A percentile compares a stretch with the other conserved stretches of the same genome.
phyloP scores from a whole-genome alignment of 2,113 vertebrate species.

The Arvicanthis niloticus region DNA sequence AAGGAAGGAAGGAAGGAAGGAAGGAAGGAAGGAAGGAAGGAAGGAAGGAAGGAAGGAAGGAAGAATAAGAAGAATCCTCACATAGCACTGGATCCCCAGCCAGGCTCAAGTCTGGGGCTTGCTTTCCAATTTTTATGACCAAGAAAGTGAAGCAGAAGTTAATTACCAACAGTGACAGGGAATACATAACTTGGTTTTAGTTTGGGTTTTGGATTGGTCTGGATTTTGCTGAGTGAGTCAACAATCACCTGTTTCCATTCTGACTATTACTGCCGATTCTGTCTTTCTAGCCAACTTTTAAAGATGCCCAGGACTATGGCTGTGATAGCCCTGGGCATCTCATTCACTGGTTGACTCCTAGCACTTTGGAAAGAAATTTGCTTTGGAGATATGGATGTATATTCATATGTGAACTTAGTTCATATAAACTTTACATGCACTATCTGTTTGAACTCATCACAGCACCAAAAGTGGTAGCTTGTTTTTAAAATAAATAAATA shows the following conservation, averaged over 20 bases:
- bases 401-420: not conserved
- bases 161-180: not conserved
- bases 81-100: not conserved
- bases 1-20: no score
- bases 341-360: not conserved
- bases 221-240: not conserved
- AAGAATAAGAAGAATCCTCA: not conserved
- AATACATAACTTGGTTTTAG: not conserved
- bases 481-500: not conserved
- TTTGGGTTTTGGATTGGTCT: not conserved
- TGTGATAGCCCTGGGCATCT: not conserved
- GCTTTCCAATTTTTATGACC: not conserved
- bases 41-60: no score
- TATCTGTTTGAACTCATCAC: not conserved
- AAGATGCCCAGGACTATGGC: not conserved
- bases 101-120: not conserved
- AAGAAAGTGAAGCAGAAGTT: constrained; percentile 27
- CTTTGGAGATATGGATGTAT: not conserved
- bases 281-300: not conserved
- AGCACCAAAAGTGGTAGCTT: not conserved
- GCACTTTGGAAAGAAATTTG: not conserved
- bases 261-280: not conserved
- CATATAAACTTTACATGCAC: not conserved
- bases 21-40: not conserved
- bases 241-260: not conserved